Evolutionary conservation across 1,140 invertebrate genomes (phyloP), one percentile per base, ranked within the genome.

Genomic region (Alviniconcha marisindica): DNA sequence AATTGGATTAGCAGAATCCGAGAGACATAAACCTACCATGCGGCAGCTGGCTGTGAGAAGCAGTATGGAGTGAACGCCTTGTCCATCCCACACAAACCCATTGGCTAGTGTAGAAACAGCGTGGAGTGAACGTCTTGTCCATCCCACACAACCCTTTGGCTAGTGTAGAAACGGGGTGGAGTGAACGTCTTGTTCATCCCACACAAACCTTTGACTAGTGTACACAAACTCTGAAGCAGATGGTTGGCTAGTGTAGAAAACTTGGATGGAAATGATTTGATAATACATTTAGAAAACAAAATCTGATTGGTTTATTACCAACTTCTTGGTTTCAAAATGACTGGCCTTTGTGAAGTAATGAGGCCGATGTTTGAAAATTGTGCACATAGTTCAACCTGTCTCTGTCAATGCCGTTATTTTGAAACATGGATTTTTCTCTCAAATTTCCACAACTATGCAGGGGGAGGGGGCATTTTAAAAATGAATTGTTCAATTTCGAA

Each of bases 391-490:
- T 12, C 4, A 66, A 28, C 15, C 24, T 33, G 28, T 60, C 28
- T 31, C 28, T 66, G 63, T 66, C n/a, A 66, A 28, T 66, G 63
- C 24, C 31, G 63, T 66, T 66, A 66, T 66, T 66, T 66, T 66
- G 28, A 33, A 66, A 66, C 28, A 33, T 66, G 63, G 31, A 66
- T 33, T 28, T 33, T 33, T 66, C 15, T 66, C 33, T 4, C 12
- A 66, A 66, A 66, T 66, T 33, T 66, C 28, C 63, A 24, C 63
- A 5, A 66, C 63, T 66, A 66, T 66, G 63, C 63, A 66, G 63
- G 63, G 33, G 63, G 63, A 66, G 63, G 63, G 33, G 63, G 63
- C 63, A 33, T 66, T 66, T 66, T 33, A 28, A n/a, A 21, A 60
- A 18, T 66, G 28, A 15, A 66, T 66, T 31, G 63, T 66, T 66